phyloP scores from a whole-genome alignment of 2,113 vertebrate species.

The Geothlypis trichas region DNA sequence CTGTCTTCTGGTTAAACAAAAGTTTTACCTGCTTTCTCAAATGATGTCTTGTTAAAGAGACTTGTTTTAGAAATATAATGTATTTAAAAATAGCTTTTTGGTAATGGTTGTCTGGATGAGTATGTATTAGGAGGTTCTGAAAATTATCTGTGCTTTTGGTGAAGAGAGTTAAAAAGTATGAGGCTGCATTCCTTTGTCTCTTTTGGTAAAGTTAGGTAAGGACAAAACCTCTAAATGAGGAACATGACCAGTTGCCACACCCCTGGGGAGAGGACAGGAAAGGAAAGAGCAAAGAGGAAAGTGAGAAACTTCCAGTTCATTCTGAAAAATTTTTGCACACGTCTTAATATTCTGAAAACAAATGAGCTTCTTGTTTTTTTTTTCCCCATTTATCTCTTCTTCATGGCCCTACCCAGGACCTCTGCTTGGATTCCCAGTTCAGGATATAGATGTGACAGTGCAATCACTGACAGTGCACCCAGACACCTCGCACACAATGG shows the following conservation, averaged over 20 bases:
- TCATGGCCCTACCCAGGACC: slow-evolving; percentile 76
- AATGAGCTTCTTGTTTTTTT: too few species aligned
- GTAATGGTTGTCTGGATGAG: background rate
- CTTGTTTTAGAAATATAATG: background rate
- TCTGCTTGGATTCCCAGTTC: slow-evolving; percentile 87
- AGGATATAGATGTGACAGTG: slow-evolving; percentile 81
- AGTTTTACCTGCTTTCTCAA: background rate
- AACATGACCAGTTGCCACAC: background rate
- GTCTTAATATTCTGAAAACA: background rate
- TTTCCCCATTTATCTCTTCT: background rate
- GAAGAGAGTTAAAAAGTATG: background rate
- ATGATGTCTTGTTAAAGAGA: background rate
- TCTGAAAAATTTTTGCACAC: background rate
- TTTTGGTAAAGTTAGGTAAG: background rate
- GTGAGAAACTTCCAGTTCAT: background rate
- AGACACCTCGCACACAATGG: slow-evolving; percentile 88
- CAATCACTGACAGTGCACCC: slow-evolving; percentile 76
- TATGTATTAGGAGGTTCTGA: background rate
- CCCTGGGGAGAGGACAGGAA: rapidly evolving
- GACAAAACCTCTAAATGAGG: background rate
- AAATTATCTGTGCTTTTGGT: background rate
- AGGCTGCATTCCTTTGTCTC: background rate
- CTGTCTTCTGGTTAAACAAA: background rate
- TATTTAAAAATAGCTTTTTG: background rate
- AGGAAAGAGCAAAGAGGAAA: background rate